A percentile compares a stretch with the other conserved stretches of the same genome.
Evolutionary conservation across 2,888 invertebrate genomes (phyloP).

Genomic region (Dynastes hyllus): DNA sequence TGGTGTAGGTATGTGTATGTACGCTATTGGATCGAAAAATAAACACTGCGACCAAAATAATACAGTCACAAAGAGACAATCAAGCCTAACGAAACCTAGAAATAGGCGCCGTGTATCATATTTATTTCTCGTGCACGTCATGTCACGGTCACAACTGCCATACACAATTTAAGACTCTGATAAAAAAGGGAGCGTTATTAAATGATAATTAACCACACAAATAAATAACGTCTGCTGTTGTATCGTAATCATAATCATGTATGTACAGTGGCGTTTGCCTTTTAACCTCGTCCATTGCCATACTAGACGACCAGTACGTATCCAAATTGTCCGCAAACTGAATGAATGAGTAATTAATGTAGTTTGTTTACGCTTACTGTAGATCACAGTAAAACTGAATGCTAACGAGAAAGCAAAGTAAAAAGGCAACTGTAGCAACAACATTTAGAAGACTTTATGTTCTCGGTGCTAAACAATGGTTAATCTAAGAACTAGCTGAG

Average conservation of each 20-base stretch:
- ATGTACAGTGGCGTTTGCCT: slow-evolving; percentile 38
- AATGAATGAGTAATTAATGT: slow-evolving; percentile 1
- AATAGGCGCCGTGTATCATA: slow-evolving; percentile 48
- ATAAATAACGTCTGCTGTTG: slow-evolving; percentile 32
- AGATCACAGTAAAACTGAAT: no score
- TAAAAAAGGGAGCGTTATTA: slow-evolving; percentile 44
- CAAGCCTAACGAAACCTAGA: background rate
- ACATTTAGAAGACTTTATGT: no score
- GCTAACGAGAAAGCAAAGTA: no score
- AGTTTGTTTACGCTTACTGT: background rate
- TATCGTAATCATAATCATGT: slow-evolving; percentile 42
- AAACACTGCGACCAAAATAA: background rate
- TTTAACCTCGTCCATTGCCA: slow-evolving; percentile 25
- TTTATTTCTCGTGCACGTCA: slow-evolving; percentile 45
- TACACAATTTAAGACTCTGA: slow-evolving; percentile 27
- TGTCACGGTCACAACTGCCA: slow-evolving; percentile 32
- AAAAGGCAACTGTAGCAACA: no score
- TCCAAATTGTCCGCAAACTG: slow-evolving; percentile 3
- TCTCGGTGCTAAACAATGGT: no score
- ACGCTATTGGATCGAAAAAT: background rate
- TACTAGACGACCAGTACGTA: background rate
- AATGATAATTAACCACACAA: slow-evolving; percentile 47
- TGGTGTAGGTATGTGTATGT: background rate
- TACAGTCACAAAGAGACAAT: background rate
- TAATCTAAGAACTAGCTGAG: no score